A percentile compares a stretch with the other conserved stretches of the same genome.
phyloP scores from a whole-genome alignment of 2,888 invertebrate species.

The Scaptomyza cyrtandrae region DNA sequence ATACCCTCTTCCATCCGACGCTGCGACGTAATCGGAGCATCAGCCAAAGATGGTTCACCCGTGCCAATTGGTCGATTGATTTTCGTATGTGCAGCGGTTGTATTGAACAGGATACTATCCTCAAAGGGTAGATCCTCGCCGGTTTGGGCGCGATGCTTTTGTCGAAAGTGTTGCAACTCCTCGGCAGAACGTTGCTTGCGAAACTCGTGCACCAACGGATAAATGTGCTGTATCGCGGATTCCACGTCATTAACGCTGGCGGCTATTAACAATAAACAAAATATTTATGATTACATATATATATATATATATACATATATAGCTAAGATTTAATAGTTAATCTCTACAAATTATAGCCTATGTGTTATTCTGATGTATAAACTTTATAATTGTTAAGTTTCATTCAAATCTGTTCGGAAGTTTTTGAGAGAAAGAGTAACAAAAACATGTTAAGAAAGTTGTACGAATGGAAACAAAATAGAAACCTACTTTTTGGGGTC shows the following conservation, averaged over 20 bases:
- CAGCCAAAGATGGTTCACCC: conserved; percentile 1
- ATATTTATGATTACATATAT: no score
- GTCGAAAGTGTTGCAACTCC: conserved; percentile 79
- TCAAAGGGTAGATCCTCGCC: conserved; percentile 33
- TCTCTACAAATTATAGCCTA: no score
- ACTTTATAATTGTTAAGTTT: no score
- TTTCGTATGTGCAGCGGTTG: conserved; percentile 36
- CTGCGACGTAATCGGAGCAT: conserved; percentile 5
- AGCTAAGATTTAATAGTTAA: no score
- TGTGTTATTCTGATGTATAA: no score
- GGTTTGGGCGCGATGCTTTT: conserved; percentile 68
- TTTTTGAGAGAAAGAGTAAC: no score
- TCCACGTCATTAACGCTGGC: conserved; percentile 95
- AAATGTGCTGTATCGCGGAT: conserved; percentile 96
- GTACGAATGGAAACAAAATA: no score
- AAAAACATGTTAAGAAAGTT: no score
- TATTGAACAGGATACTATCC: conserved; percentile 19
- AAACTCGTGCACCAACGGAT: conserved; percentile 96
- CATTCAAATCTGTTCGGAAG: no score
- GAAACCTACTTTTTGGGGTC: no score
- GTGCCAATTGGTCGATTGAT: not conserved
- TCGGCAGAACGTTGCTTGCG: conserved; percentile 86
- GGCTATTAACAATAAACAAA: conserved; percentile 84
- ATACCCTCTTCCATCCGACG: conserved; percentile 45
- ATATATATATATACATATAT: no score